Conservation (phyloP, 2,888 invertebrate species). For the Melieria omissa region DNA sequence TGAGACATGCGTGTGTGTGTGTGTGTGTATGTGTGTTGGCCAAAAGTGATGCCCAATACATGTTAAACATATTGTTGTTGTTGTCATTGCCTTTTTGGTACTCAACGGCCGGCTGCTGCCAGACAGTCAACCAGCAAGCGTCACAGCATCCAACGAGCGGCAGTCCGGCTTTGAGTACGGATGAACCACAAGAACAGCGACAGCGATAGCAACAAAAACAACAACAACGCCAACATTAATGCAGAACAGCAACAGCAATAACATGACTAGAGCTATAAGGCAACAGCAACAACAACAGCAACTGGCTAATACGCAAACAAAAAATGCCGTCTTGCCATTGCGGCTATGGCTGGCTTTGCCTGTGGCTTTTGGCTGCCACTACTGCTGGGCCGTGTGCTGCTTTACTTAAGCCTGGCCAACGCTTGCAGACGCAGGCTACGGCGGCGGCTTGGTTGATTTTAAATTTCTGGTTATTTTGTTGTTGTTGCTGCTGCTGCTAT, state of each 20-base stretch:
- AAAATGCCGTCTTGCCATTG: background rate
- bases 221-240: no score
- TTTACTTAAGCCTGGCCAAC: slow-evolving; percentile 28
- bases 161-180: background rate
- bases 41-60: no score
- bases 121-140: background rate
- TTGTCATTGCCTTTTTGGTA: slow-evolving; percentile 12
- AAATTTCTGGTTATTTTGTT: slow-evolving; percentile 31
- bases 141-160: background rate
- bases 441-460: slow-evolving; percentile 40
- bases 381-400: background rate
- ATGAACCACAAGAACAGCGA: background rate
- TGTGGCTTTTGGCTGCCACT: slow-evolving; percentile 18
- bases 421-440: slow-evolving; percentile 44
- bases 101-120: slow-evolving; percentile 3
- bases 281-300: no score
- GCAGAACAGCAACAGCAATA: no score
- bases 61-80: background rate
- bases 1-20: no score
- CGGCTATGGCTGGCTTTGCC: background rate
- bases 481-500: slow-evolving; percentile 12
- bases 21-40: no score
- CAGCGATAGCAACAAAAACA: slow-evolving; percentile 6
- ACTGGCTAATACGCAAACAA: no score
- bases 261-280: no score